phyloP scores from a whole-genome alignment of 2,888 invertebrate species.

The Sialis lutaria region DNA sequence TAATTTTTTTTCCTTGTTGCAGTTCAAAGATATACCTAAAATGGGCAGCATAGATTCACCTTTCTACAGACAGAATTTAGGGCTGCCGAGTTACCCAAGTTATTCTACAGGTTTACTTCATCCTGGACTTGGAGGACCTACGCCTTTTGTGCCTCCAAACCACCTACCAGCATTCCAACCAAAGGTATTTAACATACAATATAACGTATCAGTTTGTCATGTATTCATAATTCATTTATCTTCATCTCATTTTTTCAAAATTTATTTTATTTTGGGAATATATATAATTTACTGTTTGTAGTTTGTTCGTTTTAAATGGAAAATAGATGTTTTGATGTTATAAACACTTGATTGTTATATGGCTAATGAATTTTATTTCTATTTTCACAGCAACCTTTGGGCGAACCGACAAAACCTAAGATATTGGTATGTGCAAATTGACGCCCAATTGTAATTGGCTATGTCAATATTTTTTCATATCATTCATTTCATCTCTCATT shows the following conservation, averaged over 20 bases:
- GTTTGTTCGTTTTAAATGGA: no score
- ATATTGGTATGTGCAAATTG: conserved; percentile 37
- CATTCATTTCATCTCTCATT: neutral
- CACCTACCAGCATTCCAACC: conserved; percentile 76
- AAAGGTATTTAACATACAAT: conserved; percentile 40
- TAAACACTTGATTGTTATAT: neutral
- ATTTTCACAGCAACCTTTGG: conserved; percentile 20
- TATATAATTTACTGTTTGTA: neutral
- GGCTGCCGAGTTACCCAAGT: conserved; percentile 62
- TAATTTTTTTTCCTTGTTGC: conserved; percentile 11
- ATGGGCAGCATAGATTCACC: conserved; percentile 60
- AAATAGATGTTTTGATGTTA: neutral
- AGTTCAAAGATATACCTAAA: conserved; percentile 82
- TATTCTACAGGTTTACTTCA: conserved; percentile 64
- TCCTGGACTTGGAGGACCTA: conserved; percentile 55
- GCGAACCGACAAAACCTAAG: conserved; percentile 41
- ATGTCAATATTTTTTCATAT: conserved; percentile 6
- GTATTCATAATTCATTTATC: conserved; percentile 1
- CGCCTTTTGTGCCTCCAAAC: conserved; percentile 78
- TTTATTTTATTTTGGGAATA: neutral
- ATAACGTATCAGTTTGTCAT: neutral
- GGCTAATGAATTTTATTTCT: conserved; percentile 13
- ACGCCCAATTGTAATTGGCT: conserved; percentile 4
- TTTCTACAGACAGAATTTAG: conserved; percentile 58
- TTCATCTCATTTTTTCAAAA: neutral